phyloP scores from a whole-genome alignment of 1,140 invertebrate genomes.

The Atta colombica region DNA sequence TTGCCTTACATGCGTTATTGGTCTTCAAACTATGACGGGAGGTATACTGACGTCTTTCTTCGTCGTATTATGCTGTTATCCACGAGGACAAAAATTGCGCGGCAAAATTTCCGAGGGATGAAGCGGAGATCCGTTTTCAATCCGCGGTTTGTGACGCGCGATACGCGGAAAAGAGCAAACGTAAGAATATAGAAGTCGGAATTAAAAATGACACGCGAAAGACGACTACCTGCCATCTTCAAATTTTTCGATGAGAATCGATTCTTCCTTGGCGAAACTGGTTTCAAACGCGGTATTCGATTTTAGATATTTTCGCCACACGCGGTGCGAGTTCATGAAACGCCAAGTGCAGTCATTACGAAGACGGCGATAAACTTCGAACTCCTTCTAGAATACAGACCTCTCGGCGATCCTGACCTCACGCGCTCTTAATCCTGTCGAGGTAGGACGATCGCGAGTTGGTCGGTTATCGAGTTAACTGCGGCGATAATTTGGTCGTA shows the following conservation, averaged over 20 bases:
- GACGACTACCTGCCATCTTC: neutral
- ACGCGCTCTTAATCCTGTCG: conserved; percentile 48
- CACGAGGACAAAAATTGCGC: neutral
- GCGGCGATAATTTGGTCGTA: conserved; percentile 34
- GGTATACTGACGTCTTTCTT: neutral
- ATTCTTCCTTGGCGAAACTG: neutral
- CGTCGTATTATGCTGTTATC: neutral
- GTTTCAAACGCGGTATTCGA: neutral
- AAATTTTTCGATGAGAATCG: neutral
- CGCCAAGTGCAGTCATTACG: conserved; percentile 52
- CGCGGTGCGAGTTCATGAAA: conserved; percentile 7
- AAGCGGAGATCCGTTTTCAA: neutral
- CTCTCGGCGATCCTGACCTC: conserved; percentile 26
- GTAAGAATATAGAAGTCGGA: neutral
- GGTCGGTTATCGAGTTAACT: conserved; percentile 42
- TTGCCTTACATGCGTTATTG: conserved; percentile 3
- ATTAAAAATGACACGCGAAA: neutral
- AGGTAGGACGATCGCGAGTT: conserved; percentile 22
- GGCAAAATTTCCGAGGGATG: neutral
- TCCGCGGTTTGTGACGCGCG: neutral
- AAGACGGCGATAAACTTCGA: neutral
- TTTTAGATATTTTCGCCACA: neutral
- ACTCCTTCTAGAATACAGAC: conserved; percentile 22
- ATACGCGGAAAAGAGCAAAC: neutral
- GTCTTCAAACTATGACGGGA: neutral